Evolutionary conservation across 2,113 vertebrate species (phyloP).

Genomic region (Electrona antarctica): DNA sequence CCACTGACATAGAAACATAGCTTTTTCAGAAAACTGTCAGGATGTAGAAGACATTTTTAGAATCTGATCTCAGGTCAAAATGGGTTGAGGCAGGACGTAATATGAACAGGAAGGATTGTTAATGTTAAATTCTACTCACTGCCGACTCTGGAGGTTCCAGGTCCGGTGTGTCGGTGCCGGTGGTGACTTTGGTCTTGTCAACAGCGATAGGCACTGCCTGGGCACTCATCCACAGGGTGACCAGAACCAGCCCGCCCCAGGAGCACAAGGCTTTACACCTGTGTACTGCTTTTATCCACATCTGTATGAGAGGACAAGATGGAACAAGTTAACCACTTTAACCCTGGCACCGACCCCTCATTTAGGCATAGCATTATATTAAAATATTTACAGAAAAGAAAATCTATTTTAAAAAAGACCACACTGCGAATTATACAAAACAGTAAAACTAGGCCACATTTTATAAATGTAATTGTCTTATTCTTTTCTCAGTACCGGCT

Average conservation of each 20-base stretch:
- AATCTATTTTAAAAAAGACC: too few species aligned
- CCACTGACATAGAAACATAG: too few species aligned
- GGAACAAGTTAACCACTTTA: background rate
- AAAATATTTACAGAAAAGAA: background rate
- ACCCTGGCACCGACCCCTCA: background rate
- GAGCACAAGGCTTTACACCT: slow-evolving; percentile 52
- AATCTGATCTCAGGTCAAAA: too few species aligned
- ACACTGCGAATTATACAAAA: background rate
- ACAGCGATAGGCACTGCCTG: slow-evolving; percentile 88
- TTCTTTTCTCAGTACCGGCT: background rate
- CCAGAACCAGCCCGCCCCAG: slow-evolving; percentile 72
- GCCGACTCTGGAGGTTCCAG: slow-evolving; percentile 72
- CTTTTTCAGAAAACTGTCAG: too few species aligned
- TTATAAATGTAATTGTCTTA: background rate
- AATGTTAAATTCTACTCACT: slow-evolving; percentile 34
- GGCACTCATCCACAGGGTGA: slow-evolving; percentile 76
- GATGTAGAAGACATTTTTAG: too few species aligned
- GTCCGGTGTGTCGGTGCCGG: too few species aligned
- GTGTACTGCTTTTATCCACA: slow-evolving; percentile 79
- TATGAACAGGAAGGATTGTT: too few species aligned
- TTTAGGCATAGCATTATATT: background rate
- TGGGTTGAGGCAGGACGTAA: too few species aligned
- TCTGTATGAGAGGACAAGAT: background rate
- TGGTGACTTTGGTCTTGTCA: slow-evolving; percentile 84
- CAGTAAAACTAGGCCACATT: background rate